Evolutionary conservation across 2,888 invertebrate genomes (phyloP).

Genomic region (Lobophora halterata): DNA sequence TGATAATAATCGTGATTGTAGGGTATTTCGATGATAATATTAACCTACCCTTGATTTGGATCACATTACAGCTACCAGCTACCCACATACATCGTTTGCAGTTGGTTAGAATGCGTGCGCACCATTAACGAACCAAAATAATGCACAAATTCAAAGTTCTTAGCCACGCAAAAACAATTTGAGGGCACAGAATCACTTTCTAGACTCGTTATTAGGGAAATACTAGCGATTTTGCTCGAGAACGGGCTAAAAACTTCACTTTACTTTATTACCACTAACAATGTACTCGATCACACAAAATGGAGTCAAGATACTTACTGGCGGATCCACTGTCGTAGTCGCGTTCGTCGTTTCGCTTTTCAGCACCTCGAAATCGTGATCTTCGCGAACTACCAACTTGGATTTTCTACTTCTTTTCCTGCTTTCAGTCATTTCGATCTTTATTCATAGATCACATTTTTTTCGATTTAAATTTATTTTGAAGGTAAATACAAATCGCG

Average conservation of each 20-base stretch:
- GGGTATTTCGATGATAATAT: conserved; percentile 1
- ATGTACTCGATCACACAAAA: conserved; percentile 19
- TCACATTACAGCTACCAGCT: conserved; percentile 6
- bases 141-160: background rate
- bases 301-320: conserved; percentile 30
- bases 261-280: conserved; percentile 5
- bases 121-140: background rate
- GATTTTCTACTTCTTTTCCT: conserved; percentile 25
- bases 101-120: conserved; percentile 8
- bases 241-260: no score
- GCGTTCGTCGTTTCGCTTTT: conserved; percentile 11
- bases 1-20: no score
- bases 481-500: no score
- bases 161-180: background rate
- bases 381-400: conserved; percentile 21
- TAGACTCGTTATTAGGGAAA: background rate
- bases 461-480: no score
- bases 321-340: conserved; percentile 11
- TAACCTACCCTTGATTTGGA: conserved; percentile 16
- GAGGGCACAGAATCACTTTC: background rate
- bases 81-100: conserved; percentile 8
- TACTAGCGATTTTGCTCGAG: background rate
- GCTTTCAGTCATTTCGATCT: conserved; percentile 22
- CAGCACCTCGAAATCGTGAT: conserved; percentile 12
- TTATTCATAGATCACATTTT: no score